These are phyloP conservation scores for Diarsia dahlii DNA, from an alignment of 2,888 invertebrate genomes.

Conservation along the genomic window DNA sequence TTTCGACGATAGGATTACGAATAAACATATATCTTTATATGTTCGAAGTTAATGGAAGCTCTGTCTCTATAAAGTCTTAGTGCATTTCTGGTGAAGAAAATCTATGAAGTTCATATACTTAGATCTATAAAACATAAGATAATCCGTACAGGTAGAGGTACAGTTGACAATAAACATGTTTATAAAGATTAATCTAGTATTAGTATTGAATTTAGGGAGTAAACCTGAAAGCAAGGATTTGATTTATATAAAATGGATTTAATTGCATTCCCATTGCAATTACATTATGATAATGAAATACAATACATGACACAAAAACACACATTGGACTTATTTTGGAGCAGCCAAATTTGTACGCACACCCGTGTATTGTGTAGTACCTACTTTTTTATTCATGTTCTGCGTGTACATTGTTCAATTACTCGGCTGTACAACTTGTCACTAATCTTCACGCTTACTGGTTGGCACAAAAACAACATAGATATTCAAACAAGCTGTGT, in stretches of 20 bases:
- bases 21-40: too few relatives aligned
- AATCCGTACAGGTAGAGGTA: not conserved
- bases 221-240: not conserved
- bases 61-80: not conserved
- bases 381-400: not conserved
- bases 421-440: not conserved
- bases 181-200: not conserved
- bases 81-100: not conserved
- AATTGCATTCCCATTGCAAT: not conserved
- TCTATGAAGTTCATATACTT: not conserved
- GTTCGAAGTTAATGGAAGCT: not conserved
- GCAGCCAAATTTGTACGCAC: not conserved
- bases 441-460: slow-evolving; percentile 5
- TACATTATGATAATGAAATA: not conserved
- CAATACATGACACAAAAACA: not conserved
- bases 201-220: not conserved
- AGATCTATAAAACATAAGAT: not conserved
- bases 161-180: not conserved
- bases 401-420: not conserved
- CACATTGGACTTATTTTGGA: not conserved
- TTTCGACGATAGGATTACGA: slow-evolving; percentile 1
- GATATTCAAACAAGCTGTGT: not conserved
- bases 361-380: not conserved
- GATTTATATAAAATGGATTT: not conserved
- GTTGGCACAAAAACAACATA: not conserved